A percentile compares a stretch with the other conserved stretches of the same genome.
Conservation (phyloP, 2,888 invertebrate genomes). For the Ptycholaimellus sp. region DNA sequence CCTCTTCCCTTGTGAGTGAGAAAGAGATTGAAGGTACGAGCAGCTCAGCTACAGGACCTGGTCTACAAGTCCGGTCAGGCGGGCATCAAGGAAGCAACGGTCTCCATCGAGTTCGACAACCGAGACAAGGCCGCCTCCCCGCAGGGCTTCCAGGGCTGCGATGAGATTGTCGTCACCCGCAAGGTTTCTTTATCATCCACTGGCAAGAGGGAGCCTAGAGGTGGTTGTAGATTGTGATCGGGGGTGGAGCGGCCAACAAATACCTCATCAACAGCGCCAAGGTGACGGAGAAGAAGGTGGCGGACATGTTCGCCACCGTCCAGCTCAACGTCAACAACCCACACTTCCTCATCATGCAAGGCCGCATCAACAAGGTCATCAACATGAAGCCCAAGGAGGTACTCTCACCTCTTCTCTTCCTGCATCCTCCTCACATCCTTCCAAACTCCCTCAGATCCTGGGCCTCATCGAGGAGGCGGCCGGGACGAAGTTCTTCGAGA, state of each 20-base stretch:
- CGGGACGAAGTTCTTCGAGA: conserved; percentile 84
- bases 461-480: conserved; percentile 98
- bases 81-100: conserved; percentile 76
- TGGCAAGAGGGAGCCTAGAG: too few species aligned
- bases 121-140: conserved; percentile 48
- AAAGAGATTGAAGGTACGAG: too few species aligned
- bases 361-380: conserved; percentile 85
- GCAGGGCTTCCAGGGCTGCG: conserved; percentile 62
- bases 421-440: too few species aligned
- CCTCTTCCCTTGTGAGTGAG: too few species aligned
- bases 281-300: conserved; percentile 65
- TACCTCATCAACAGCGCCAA: conserved; percentile 76
- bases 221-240: conserved; percentile 12
- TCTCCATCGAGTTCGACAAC: conserved; percentile 85
- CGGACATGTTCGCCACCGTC: conserved; percentile 80
- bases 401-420: too few species aligned
- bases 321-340: conserved; percentile 97
- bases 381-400: conserved; percentile 96
- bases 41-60: conserved; percentile 64
- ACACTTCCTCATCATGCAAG: conserved; percentile 94
- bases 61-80: conserved; percentile 95
- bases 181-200: conserved; percentile 42
- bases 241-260: conserved; percentile 36
- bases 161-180: conserved; percentile 72
- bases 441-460: conserved; percentile 43